A percentile compares a stretch with the other conserved stretches of the same genome.
These are phyloP conservation scores for Polyommatus icarus DNA, from an alignment of 2,888 invertebrate genomes.

Conservation along the genomic window DNA sequence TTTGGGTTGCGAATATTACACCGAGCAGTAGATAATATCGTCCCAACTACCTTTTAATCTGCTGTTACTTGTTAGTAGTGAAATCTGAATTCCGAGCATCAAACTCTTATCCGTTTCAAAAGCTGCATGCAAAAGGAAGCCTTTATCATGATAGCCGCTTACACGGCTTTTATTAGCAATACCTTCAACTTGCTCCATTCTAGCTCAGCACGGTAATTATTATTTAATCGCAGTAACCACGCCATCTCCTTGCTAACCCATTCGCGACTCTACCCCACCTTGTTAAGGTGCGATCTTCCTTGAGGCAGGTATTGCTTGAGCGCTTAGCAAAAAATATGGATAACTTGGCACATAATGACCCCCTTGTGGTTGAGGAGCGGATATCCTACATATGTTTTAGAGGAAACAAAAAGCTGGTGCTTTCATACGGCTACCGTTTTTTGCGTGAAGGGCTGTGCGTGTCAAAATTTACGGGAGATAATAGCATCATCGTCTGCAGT, in stretches of 20 bases:
- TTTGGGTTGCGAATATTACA: neutral
- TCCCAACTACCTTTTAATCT: neutral
- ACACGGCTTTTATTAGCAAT: constrained; percentile 26
- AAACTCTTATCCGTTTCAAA: neutral
- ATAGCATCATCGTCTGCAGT: constrained; percentile 31
- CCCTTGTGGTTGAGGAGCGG: constrained; percentile 61
- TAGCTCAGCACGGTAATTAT: constrained; percentile 27
- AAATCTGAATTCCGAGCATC: neutral
- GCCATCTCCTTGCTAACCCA: neutral
- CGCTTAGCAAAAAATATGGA: constrained; percentile 54
- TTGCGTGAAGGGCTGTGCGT: constrained; percentile 62
- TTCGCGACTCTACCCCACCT: neutral
- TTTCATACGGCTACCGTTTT: constrained; percentile 62
- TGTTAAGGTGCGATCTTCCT: neutral
- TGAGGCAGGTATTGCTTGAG: neutral
- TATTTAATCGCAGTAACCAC: constrained; percentile 21
- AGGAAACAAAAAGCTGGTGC: constrained; percentile 58
- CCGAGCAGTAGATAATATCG: neutral
- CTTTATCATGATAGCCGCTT: constrained; percentile 26
- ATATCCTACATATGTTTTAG: constrained; percentile 70
- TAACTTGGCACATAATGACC: constrained; percentile 64
- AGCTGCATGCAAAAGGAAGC: constrained; percentile 21
- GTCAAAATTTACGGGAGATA: constrained; percentile 65
- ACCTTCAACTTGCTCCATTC: constrained; percentile 24
- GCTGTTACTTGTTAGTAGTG: neutral